Evolutionary conservation across 2,888 invertebrate species (phyloP), one percentile per base, ranked within the genome.

Genomic region (Antheraea yamamai): DNA sequence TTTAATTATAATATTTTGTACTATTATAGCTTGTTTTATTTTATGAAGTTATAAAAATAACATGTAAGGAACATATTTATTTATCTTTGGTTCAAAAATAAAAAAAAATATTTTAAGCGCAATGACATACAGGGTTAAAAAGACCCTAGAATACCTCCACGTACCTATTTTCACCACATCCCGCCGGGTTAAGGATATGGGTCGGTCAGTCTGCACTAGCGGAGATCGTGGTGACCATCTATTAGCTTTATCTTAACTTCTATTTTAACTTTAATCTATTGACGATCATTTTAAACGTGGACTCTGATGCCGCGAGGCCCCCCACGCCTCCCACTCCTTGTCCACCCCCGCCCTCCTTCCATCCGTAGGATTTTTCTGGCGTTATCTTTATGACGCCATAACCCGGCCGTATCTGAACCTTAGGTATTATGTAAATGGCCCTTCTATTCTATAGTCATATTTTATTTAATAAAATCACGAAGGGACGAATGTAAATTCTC

Each of bases 401-500:
- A 70, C 70, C 70, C 70, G 70, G 39, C 70, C 70, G 39, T 39
- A 39, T 70, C 70, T 70, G 70, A 70, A 70, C 70, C 70, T 35
- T 70, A 39, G 70, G 70, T 70, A 70, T 70, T 70, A 70, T 70
- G 70, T 70, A 70, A 70, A 70, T 70, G 70, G 70, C 70, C 70
- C 70, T 70, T 70, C 70, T 70, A 70, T 70, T 70, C 70, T 39
- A 70, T 70, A 70, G 39, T 70, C 70, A 70, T 70, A 70, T 70
- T 70, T 70, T 70, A 70, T 70, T 70, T 70, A 70, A 70, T 70
- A 70, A 70, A 70, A 70, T 70, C 70, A 70, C 70, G 70, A 70
- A 70, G 70, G 70, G 70, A 70, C 70, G 70, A 70, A 70, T 70
- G 70, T 39, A 39, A 70, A 39, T 39, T 70, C 70, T 70, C 70